A percentile compares a stretch with the other conserved stretches of the same genome.
Conservation (phyloP, 2,113 vertebrate species). For the Egretta garzetta region DNA sequence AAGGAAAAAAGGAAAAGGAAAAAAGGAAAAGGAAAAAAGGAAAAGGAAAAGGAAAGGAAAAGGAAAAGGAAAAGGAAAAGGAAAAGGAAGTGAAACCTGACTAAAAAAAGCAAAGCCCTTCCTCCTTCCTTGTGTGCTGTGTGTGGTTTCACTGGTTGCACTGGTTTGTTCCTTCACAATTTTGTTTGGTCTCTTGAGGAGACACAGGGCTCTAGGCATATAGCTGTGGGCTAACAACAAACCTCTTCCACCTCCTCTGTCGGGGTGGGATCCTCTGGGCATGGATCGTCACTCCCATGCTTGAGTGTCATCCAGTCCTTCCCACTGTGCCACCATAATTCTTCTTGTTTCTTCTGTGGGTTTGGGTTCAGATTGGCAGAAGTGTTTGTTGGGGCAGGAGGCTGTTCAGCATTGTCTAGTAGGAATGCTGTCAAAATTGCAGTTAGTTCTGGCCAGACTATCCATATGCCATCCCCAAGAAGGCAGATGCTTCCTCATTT, state of each 20-base stretch:
- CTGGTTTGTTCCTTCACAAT: neutral
- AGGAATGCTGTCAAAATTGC: no score
- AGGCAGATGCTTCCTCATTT: neutral
- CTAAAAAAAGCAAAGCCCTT: neutral
- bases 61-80: rapidly evolving
- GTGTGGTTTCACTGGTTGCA: neutral
- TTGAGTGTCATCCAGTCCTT: neutral
- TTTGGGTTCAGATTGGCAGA: neutral
- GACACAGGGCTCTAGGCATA: neutral
- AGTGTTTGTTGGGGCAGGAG: neutral
- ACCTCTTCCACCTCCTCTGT: neutral
- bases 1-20: no score
- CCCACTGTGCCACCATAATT: neutral
- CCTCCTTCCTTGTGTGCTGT: neutral
- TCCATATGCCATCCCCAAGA: neutral
- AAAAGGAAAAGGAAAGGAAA: no score
- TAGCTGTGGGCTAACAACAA: neutral
- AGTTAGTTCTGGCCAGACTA: neutral
- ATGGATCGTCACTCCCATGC: neutral
- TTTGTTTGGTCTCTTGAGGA: neutral
- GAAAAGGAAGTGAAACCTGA: no score
- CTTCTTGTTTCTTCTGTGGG: neutral
- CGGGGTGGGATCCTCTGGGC: neutral
- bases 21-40: no score
- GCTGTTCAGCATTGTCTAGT: neutral